Base-by-base conservation (phyloP, 2,888 invertebrate genomes). In the Apoda limacodes region DNA sequence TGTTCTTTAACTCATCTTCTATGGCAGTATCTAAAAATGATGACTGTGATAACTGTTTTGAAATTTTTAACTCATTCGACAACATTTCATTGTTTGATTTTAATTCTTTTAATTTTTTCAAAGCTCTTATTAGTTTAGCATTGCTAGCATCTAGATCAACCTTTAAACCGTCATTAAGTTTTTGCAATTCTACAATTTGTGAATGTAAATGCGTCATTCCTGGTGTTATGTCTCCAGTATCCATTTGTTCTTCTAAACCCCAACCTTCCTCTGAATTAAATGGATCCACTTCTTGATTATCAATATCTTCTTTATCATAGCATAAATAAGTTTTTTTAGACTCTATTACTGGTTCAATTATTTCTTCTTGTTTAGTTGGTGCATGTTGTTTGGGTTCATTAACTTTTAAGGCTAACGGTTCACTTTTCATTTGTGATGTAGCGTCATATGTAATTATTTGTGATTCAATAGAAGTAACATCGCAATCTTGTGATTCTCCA, bases 101-200 rank as follows among this genome's bases (percentile, higher is more conserved):
- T 31, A 92, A 84, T 55, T 92, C 90, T 61, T 93, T 95, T 23
- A 95, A 68, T 62, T 93, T 95, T 50, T 90, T 89, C 45, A 95
- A 74, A 42, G 93, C 83, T 69, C 92, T 94, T 2, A 86, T 85
- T 15, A 88, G 85, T 57, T 92, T 92, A 0, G 86, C 65, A 59
- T 90, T 88, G 36, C 84, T 70, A 14, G 84, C 71, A 40, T 85
- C 83, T 5, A 89, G 78, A 45, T 90, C 89, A 31, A 83, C 80
- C 34, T 82, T 70, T 11, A 88, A 60, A 24, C 71, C 67, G 10
- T 83, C 78, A 37, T 85, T 83, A 38, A 88, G 84, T 2, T 70
- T 58, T 45, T 85, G 82, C 4, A 90, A 65, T 31, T 82, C 74
- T 14, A 75, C 61, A n/a, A 89, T 75, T 46, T 83, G 78, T 28